These are phyloP conservation scores for Cyanistes caeruleus DNA, from an alignment of 2,113 vertebrate genomes.

Conservation along the genomic window DNA sequence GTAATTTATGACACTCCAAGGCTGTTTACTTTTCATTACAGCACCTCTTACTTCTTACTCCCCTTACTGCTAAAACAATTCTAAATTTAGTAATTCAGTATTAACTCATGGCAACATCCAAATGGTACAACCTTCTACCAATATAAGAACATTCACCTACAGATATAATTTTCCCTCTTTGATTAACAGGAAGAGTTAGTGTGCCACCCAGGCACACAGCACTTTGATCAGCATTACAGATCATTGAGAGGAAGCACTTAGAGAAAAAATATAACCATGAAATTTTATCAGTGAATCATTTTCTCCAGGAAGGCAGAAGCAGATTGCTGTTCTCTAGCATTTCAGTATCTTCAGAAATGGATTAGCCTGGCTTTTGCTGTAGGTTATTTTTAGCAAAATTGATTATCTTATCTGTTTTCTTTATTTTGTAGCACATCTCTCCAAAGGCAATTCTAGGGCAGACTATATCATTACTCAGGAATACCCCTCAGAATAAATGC, in stretches of 20 bases:
- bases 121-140: rapidly evolving
- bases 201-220: neutral
- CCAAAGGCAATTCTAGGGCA: neutral
- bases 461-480: neutral
- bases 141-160: neutral
- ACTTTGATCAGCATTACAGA: neutral
- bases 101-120: neutral
- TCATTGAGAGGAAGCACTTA: neutral
- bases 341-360: neutral
- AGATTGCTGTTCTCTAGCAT: neutral
- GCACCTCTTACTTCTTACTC: neutral
- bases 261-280: neutral
- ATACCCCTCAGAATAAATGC: neutral
- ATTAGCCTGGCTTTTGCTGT: neutral
- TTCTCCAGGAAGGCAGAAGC: neutral
- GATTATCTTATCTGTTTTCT: neutral
- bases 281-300: neutral
- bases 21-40: neutral
- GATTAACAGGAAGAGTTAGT: neutral
- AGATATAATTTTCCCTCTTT: neutral
- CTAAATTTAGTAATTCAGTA: neutral
- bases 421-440: neutral
- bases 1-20: neutral
- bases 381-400: neutral
- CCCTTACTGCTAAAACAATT: neutral